Evolutionary conservation across 2,888 invertebrate genomes (phyloP).

Genomic region (Callyntrura sp.): DNA sequence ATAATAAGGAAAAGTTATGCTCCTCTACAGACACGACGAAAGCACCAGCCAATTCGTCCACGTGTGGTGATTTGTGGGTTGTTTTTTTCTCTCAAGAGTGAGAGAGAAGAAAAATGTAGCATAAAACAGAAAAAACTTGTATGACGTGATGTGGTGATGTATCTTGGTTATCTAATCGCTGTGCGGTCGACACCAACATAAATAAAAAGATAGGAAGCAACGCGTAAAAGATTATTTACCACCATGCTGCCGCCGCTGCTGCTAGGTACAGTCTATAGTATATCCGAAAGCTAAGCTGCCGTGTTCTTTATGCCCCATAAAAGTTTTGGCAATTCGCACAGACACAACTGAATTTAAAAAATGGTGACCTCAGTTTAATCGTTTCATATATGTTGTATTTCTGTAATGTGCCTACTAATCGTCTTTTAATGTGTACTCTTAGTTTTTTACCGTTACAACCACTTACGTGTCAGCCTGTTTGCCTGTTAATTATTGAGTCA

Average conservation of each 20-base stretch:
- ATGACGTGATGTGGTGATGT: conserved; percentile 64
- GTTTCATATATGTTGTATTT: conserved; percentile 28
- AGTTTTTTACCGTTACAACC: conserved; percentile 14
- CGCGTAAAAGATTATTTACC: background rate
- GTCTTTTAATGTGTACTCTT: conserved; percentile 72
- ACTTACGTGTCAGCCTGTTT: background rate
- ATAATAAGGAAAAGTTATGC: conserved; percentile 36
- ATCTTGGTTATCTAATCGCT: conserved; percentile 46
- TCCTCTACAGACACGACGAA: conserved; percentile 8
- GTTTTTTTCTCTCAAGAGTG: conserved; percentile 28
- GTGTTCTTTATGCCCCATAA: background rate
- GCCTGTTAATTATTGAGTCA: conserved; percentile 42
- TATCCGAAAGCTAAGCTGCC: background rate
- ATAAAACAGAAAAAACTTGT: conserved; percentile 57
- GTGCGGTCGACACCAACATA: conserved; percentile 56
- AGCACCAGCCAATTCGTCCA: conserved; percentile 54
- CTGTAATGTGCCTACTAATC: conserved; percentile 78
- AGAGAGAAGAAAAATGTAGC: conserved; percentile 60
- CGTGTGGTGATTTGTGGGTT: conserved; percentile 56
- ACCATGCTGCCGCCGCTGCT: background rate
- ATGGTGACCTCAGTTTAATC: conserved; percentile 77
- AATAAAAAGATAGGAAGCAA: conserved; percentile 33
- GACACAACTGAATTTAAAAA: conserved; percentile 73
- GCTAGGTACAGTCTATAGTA: background rate
- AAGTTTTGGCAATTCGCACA: conserved; percentile 77